phyloP scores from a whole-genome alignment of 2,888 invertebrate genomes.

The Trachelus stipa region DNA sequence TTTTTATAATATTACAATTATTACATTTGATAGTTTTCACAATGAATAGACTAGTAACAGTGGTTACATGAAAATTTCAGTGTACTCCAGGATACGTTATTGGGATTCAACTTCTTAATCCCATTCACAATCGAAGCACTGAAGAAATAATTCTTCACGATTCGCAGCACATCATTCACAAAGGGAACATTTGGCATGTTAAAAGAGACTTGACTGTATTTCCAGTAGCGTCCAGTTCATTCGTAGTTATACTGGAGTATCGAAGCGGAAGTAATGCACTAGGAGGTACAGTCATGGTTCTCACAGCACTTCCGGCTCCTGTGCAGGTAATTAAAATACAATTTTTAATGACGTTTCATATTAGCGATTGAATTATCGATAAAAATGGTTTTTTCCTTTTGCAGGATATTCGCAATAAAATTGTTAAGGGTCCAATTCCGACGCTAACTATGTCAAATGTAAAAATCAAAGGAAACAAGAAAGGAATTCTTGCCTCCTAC shows the following conservation, averaged over 20 bases:
- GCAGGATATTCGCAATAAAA: constrained; percentile 77
- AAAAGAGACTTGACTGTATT: constrained; percentile 89
- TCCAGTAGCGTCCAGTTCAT: constrained; percentile 88
- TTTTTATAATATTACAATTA: not conserved
- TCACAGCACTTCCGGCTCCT: constrained; percentile 81
- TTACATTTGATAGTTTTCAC: constrained; percentile 7
- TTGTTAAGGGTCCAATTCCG: constrained; percentile 84
- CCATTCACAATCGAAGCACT: constrained; percentile 87
- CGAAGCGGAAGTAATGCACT: constrained; percentile 82
- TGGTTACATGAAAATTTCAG: constrained; percentile 40
- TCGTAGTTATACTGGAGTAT: constrained; percentile 83
- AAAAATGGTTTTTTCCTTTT: not conserved
- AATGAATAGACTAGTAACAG: not conserved
- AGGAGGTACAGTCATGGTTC: constrained; percentile 84
- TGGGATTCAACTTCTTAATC: constrained; percentile 90
- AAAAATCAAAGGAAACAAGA: constrained; percentile 83
- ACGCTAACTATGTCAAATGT: constrained; percentile 78
- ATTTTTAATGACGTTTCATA: not conserved
- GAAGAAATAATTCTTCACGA: constrained; percentile 86
- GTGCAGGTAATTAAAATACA: constrained; percentile 65
- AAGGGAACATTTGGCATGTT: constrained; percentile 80
- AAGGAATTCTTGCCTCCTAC: constrained; percentile 85
- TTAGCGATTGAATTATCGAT: not conserved
- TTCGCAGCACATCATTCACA: constrained; percentile 75
- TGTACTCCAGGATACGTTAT: constrained; percentile 87